phyloP scores from a whole-genome alignment of 2,888 invertebrate genomes.

The Apodemia zela region DNA sequence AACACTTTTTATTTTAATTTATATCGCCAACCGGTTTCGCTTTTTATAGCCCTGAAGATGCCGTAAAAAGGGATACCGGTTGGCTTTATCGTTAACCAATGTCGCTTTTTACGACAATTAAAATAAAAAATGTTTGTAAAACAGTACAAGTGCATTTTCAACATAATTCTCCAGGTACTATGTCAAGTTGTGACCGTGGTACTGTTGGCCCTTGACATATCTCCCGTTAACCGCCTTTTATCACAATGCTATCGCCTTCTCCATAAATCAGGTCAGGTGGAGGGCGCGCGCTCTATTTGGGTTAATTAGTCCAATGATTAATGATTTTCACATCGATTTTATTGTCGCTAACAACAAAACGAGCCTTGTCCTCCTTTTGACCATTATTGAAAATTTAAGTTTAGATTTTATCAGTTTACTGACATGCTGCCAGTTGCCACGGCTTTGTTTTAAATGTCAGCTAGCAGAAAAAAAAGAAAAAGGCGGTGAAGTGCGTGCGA shows the following conservation, averaged over 20 bases:
- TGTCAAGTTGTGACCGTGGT: neutral
- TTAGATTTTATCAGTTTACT: neutral
- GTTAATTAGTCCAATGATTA: slow-evolving; percentile 23
- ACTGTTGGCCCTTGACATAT: neutral
- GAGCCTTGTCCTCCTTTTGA: neutral
- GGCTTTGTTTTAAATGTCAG: neutral
- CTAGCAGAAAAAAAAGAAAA: neutral
- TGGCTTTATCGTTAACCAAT: too few relatives aligned
- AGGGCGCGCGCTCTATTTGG: slow-evolving; percentile 20
- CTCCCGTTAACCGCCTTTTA: slow-evolving; percentile 13
- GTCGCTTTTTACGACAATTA: too few relatives aligned
- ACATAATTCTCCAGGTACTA: too few relatives aligned
- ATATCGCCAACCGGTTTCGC: too few relatives aligned
- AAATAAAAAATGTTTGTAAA: too few relatives aligned
- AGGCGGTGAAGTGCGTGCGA: too few relatives aligned
- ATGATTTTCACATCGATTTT: slow-evolving; percentile 20
- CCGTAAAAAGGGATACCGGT: too few relatives aligned
- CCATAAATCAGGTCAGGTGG: slow-evolving; percentile 15
- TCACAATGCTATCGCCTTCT: neutral
- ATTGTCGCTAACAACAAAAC: neutral
- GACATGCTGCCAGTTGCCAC: neutral
- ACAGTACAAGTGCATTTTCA: too few relatives aligned
- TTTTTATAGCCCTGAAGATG: too few relatives aligned
- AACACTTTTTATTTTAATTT: too few relatives aligned
- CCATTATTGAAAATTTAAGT: neutral